phyloP scores from a whole-genome alignment of 2,888 invertebrate genomes.

The Mellilla xanthometata region DNA sequence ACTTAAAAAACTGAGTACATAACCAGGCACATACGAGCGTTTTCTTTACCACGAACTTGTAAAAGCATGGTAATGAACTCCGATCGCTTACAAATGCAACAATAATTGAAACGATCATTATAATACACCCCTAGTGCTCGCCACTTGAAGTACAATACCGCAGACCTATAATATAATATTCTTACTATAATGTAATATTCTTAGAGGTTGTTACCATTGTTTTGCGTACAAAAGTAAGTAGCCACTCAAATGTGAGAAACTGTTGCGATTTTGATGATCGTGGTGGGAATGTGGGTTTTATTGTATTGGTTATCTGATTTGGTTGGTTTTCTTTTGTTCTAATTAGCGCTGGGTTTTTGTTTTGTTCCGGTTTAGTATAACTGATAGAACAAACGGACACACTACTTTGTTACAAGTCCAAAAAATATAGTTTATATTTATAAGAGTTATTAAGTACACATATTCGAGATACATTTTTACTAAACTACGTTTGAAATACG shows the following conservation, averaged over 20 bases:
- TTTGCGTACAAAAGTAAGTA: slow-evolving; percentile 60
- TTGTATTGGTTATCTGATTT: slow-evolving; percentile 26
- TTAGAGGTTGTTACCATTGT: slow-evolving; percentile 62
- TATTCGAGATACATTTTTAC: too few relatives aligned
- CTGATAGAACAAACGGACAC: too few relatives aligned
- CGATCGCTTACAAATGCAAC: slow-evolving; percentile 61
- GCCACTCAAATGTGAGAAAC: slow-evolving; percentile 72
- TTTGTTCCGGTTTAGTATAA: too few relatives aligned
- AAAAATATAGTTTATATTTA: too few relatives aligned
- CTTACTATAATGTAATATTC: slow-evolving; percentile 47
- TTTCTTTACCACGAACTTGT: slow-evolving; percentile 1
- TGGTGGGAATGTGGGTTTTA: slow-evolving; percentile 73
- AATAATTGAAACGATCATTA: slow-evolving; percentile 49
- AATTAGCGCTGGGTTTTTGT: too few relatives aligned
- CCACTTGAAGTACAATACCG: slow-evolving; percentile 45
- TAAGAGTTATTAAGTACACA: too few relatives aligned
- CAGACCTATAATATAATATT: slow-evolving; percentile 47
- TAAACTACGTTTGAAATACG: too few relatives aligned
- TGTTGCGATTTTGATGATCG: slow-evolving; percentile 52
- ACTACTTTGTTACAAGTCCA: too few relatives aligned
- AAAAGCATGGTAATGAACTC: slow-evolving; percentile 31
- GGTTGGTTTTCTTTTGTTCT: slow-evolving; percentile 6
- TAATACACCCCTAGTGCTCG: slow-evolving; percentile 32
- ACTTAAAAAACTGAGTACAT: too few relatives aligned
- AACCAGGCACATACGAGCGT: background rate